These are phyloP conservation scores for Avahi laniger DNA, from an alignment of 2,797 vertebrate genomes.

Conservation along the genomic window DNA sequence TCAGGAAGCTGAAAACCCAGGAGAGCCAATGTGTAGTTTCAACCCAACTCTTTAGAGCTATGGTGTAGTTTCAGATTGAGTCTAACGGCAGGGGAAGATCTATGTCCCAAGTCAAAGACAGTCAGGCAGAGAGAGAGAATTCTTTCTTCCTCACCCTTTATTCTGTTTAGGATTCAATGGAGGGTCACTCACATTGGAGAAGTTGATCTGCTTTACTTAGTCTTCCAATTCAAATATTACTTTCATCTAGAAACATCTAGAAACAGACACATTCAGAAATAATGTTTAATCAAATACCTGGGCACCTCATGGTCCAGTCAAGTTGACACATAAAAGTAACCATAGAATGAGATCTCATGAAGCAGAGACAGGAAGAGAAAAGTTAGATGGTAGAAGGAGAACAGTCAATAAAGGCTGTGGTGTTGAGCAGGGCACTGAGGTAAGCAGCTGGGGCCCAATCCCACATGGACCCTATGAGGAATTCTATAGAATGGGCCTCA, in stretches of 20 bases:
- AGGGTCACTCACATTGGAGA: not conserved
- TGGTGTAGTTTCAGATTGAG: not conserved
- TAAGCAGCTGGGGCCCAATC: not conserved
- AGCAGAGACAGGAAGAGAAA: not conserved
- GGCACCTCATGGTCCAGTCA: not conserved
- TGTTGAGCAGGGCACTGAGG: not conserved
- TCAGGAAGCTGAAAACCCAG: not conserved
- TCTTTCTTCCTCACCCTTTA: not conserved
- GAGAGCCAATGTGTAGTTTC: rapidly evolving
- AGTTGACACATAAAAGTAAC: not conserved
- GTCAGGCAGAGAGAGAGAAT: not conserved
- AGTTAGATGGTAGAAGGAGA: not conserved
- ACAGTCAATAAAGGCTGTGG: not conserved
- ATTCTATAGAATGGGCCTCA: not conserved
- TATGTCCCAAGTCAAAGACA: not conserved
- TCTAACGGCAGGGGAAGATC: not conserved
- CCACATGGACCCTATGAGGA: not conserved
- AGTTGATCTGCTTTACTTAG: not conserved
- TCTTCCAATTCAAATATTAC: not conserved
- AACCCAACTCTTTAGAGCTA: not conserved
- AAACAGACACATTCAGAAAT: not conserved
- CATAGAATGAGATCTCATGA: not conserved
- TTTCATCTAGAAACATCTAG: not conserved
- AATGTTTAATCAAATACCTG: not conserved
- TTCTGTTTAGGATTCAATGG: not conserved